phyloP scores from a whole-genome alignment of 2,797 vertebrate species.

The Prunella strophiata region DNA sequence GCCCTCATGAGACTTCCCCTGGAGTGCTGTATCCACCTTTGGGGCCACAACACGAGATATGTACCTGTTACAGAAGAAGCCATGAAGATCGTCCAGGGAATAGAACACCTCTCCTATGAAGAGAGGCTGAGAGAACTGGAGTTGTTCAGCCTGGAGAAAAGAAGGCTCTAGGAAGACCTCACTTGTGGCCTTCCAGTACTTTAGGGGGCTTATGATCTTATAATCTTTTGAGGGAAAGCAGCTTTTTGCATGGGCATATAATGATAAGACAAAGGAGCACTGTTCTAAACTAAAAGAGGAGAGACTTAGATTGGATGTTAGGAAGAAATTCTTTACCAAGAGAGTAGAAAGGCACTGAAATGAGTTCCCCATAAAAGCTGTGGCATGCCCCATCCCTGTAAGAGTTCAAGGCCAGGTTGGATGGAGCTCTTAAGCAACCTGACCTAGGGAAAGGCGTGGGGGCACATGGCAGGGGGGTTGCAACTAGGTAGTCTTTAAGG shows the following conservation, averaged over 20 bases:
- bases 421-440: background rate
- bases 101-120: background rate
- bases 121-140: background rate
- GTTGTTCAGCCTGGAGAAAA: background rate
- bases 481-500: background rate
- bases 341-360: background rate
- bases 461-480: background rate
- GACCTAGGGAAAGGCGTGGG: background rate
- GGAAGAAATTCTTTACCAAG: background rate
- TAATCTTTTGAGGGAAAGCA: fast-evolving
- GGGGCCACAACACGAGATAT: background rate
- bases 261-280: background rate
- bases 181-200: background rate
- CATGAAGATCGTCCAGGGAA: background rate
- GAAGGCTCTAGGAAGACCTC: background rate
- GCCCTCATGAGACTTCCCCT: background rate
- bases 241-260: background rate
- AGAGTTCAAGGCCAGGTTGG: background rate
- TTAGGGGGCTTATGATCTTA: background rate
- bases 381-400: background rate
- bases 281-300: background rate
- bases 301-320: background rate
- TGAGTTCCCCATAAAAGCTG: background rate
- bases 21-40: background rate
- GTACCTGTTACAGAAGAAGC: background rate